Conservation (phyloP, 2,113 vertebrate genomes). For the Cavia porcellus region DNA sequence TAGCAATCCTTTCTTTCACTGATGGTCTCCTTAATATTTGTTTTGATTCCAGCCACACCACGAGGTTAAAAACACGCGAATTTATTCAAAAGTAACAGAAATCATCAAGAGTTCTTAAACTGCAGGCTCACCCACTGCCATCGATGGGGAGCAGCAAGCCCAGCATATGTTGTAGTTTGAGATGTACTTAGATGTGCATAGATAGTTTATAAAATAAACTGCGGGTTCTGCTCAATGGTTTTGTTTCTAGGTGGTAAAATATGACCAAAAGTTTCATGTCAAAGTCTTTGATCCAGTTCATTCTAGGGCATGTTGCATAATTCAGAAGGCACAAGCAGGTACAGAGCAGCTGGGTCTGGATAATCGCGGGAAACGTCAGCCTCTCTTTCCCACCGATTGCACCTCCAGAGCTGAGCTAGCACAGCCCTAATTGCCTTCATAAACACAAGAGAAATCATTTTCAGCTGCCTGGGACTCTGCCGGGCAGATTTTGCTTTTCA, state of each 20-base stretch:
- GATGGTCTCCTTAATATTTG: neutral
- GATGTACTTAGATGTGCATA: neutral
- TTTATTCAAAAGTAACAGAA: neutral
- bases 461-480: conserved; percentile 70
- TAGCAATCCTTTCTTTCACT: neutral
- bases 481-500: conserved; percentile 55
- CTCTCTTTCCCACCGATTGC: neutral
- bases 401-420: neutral
- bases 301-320: neutral
- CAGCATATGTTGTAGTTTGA: neutral
- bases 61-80: neutral
- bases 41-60: neutral
- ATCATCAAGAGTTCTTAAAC: neutral
- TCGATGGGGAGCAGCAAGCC: neutral
- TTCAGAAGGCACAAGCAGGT: neutral
- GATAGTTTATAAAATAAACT: neutral
- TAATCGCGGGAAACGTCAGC: neutral
- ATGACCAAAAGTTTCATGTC: neutral
- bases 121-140: neutral
- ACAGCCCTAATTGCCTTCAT: conserved; percentile 54
- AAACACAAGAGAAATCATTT: conserved; percentile 74
- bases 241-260: neutral
- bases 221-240: neutral
- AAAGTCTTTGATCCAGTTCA: neutral
- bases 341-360: neutral